phyloP scores from a whole-genome alignment of 2,888 invertebrate genomes.

The Tholera decimalis region DNA sequence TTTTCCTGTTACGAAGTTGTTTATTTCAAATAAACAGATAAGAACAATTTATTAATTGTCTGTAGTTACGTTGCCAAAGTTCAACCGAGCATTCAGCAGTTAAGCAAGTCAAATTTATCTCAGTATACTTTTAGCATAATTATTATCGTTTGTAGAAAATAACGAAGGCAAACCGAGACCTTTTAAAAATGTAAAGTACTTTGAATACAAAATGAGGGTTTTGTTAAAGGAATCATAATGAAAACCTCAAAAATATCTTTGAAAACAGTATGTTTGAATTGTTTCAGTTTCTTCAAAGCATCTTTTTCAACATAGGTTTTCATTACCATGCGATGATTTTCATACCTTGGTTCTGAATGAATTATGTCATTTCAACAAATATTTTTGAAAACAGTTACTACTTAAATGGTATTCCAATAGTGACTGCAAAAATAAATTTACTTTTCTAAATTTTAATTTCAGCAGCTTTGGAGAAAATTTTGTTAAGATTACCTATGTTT shows the following conservation, averaged over 20 bases:
- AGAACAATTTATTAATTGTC: not conserved
- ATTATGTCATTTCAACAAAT: too few species aligned
- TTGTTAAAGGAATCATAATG: slow-evolving; percentile 50
- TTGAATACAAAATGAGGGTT: slow-evolving; percentile 53
- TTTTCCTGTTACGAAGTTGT: not conserved
- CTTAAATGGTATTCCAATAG: too few species aligned
- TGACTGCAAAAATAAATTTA: too few species aligned
- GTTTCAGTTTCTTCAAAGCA: not conserved
- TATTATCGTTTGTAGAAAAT: slow-evolving; percentile 53
- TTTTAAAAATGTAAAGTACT: slow-evolving; percentile 59
- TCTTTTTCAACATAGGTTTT: not conserved
- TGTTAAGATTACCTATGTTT: too few species aligned
- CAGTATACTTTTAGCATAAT: slow-evolving; percentile 41
- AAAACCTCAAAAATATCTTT: slow-evolving; percentile 33
- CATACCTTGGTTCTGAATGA: too few species aligned
- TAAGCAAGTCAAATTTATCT: slow-evolving; percentile 29
- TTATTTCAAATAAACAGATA: too few species aligned
- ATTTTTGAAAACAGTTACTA: too few species aligned
- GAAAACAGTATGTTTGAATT: slow-evolving; percentile 11
- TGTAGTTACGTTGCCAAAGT: not conserved
- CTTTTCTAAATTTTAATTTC: too few species aligned
- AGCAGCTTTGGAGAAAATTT: too few species aligned
- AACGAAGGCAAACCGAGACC: slow-evolving; percentile 39
- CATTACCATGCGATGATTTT: too few species aligned
- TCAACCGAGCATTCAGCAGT: not conserved